Evolutionary conservation across 2,113 vertebrate genomes (phyloP).

Genomic region (Xyliphius kryptos): DNA sequence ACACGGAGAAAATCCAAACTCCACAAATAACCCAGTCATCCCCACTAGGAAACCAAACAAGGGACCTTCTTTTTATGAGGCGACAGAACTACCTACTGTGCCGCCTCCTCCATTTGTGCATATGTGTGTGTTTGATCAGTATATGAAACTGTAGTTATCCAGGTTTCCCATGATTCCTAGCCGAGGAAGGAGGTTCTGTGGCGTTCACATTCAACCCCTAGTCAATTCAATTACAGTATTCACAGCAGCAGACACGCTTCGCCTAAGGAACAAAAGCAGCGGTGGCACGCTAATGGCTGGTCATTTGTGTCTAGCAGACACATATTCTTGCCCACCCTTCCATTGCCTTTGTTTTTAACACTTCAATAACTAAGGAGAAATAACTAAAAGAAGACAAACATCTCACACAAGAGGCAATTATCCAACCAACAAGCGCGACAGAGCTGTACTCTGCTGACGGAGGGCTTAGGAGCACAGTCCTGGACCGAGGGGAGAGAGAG

Average conservation of each 20-base stretch:
- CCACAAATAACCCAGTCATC: too few species aligned
- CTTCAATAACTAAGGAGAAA: slow-evolving; percentile 22
- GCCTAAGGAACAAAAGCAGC: slow-evolving; percentile 32
- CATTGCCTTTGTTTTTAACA: background rate
- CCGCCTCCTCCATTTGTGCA: too few species aligned
- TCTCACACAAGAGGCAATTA: slow-evolving; percentile 36
- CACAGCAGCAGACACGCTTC: slow-evolving; percentile 27
- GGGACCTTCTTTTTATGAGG: too few species aligned
- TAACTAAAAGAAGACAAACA: slow-evolving; percentile 35
- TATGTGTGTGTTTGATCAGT: too few species aligned
- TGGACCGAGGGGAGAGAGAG: too few species aligned
- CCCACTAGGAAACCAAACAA: too few species aligned
- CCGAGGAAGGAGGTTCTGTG: background rate
- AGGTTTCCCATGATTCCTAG: too few species aligned
- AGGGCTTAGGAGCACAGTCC: slow-evolving; percentile 9
- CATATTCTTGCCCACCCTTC: slow-evolving; percentile 15
- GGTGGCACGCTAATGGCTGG: slow-evolving; percentile 32
- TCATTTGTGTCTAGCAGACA: slow-evolving; percentile 31
- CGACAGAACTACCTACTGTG: too few species aligned
- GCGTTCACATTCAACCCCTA: slow-evolving; percentile 1
- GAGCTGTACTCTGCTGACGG: slow-evolving; percentile 16
- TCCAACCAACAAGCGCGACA: slow-evolving; percentile 27
- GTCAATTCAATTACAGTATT: slow-evolving; percentile 37
- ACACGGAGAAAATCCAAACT: too few species aligned
- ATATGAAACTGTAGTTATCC: too few species aligned